Percentiles rank a stretch among this genome's conserved stretches.
Evolutionary conservation across 1,140 invertebrate species (phyloP).

Genomic region (Anastatus disparis): DNA sequence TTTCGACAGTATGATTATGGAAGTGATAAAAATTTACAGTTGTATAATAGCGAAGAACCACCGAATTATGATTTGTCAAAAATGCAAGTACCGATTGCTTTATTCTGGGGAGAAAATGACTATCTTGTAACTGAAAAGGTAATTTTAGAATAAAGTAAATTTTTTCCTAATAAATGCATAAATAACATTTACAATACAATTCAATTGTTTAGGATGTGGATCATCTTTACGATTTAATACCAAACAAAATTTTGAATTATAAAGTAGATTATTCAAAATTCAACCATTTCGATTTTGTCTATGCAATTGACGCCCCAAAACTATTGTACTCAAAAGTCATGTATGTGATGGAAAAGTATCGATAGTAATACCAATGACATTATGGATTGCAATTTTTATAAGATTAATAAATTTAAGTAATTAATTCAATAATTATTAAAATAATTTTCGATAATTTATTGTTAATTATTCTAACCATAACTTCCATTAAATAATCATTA

Average conservation of each 20-base stretch:
- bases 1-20: conserved; percentile 79
- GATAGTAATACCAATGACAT: no score
- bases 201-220: conserved; percentile 66
- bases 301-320: conserved; percentile 71
- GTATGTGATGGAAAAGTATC: conserved; percentile 57
- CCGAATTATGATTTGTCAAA: conserved; percentile 74
- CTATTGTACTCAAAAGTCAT: conserved; percentile 72
- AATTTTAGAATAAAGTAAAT: no score
- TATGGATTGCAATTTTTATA: no score
- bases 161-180: no score
- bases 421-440: no score
- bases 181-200: background rate
- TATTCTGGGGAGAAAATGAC: conserved; percentile 79
- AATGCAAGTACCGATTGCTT: conserved; percentile 74
- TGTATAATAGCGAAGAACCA: conserved; percentile 71
- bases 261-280: conserved; percentile 71
- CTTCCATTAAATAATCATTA: no score
- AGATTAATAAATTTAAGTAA: no score
- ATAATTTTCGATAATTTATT: no score
- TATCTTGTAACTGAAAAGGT: conserved; percentile 70
- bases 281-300: conserved; percentile 80
- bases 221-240: conserved; percentile 64
- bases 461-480: no score
- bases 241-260: conserved; percentile 62
- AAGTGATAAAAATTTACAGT: conserved; percentile 63